Evolutionary conservation across 2,888 invertebrate species (phyloP), one percentile per base, ranked within the genome.

Genomic region (Mactromeris polynyma): DNA sequence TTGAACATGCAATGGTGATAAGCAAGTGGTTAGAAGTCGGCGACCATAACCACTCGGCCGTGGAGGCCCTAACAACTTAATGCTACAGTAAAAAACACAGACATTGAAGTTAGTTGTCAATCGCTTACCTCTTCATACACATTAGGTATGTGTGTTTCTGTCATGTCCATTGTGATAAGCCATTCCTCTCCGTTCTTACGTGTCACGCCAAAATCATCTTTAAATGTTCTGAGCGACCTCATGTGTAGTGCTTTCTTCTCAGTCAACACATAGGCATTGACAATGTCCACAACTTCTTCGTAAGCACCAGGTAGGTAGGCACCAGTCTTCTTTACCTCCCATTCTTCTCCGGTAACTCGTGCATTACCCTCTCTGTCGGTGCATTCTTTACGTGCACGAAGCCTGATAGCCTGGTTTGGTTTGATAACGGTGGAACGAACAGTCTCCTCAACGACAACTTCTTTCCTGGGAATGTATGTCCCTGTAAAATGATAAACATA

Each of bases 221-320:
- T 96, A 94, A 97, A 97, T 40, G 97, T 97, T 82, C 96, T 94
- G 73, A 96, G 91, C 17, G 97, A 96, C 31, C 96, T 93, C 93
- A 97, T 96, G 92, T 97, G 97, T 1, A 97, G 95, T n/a, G 97
- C 97, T 95, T 96, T 97, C 97, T 97, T 97, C 85, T 97, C 97
- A 33, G 97, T 97, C 79, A 97, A 95, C 11, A 97, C 97, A 93
- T 96, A 96, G 9, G 97, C 97, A 91, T 97, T 95, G 36, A 97
- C 97, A 78, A 97, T 94, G 90, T 96, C 96, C 3, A 97, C 96
- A 9, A 97, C 97, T 93, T 97, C 97, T 92, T 97, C 97, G 93
- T 97, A 97, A 2, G 97, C 97, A 11, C 97, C 97, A n/a, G 97
- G 97, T 51, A 97, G 94, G 93, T 97, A 97, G 9, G 97, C 97